Evolutionary conservation across 2,113 vertebrate species (phyloP).

Genomic region (Callaeas wilsoni): DNA sequence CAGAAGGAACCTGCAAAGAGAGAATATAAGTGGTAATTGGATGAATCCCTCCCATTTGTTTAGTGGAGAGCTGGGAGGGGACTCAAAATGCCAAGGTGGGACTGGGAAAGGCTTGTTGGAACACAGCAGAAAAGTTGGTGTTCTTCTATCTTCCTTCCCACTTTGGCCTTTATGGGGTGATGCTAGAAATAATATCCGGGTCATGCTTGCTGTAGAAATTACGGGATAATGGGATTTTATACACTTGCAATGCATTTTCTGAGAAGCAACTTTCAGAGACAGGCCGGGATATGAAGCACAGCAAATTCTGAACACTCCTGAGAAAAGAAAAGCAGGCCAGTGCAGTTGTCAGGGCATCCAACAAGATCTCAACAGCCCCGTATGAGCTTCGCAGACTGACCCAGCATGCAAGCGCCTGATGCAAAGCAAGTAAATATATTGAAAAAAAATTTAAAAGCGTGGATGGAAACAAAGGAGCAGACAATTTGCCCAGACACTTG

Average conservation of each 20-base stretch:
- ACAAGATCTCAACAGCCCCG: neutral
- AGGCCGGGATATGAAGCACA: neutral
- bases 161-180: neutral
- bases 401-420: neutral
- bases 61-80: neutral
- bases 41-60: neutral
- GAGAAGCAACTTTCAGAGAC: neutral
- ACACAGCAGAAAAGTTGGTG: neutral
- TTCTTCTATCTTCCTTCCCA: neutral
- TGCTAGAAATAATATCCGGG: neutral
- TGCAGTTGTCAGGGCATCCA: neutral
- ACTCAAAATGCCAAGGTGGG: neutral
- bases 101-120: neutral
- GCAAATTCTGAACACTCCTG: neutral
- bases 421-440: neutral
- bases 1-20: neutral
- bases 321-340: neutral
- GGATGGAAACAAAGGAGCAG: neutral
- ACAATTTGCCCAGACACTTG: neutral
- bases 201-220: neutral
- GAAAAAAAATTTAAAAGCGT: neutral
- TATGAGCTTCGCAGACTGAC: neutral
- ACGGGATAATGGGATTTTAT: neutral
- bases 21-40: neutral
- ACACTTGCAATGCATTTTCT: neutral